A percentile compares a stretch with the other conserved stretches of the same genome.
Evolutionary conservation across 2,113 vertebrate genomes (phyloP).

Genomic region (Onychostoma macrolepis): DNA sequence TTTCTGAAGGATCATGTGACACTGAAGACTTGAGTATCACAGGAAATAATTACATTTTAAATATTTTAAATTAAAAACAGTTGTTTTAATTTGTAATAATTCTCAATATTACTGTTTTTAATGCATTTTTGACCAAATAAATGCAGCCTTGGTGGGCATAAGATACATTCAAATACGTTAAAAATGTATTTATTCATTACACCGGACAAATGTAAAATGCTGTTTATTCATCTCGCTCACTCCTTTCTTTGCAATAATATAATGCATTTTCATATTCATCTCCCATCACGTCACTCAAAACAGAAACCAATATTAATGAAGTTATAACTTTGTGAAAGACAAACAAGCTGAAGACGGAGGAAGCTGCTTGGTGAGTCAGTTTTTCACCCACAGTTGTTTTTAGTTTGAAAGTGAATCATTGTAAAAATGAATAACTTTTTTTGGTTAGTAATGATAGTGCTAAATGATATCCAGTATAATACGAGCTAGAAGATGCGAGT

Average conservation of each 20-base stretch:
- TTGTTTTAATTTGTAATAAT: not conserved
- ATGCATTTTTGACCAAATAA: not conserved
- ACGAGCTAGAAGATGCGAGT: not conserved
- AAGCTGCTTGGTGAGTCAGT: not conserved
- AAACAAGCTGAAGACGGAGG: not conserved
- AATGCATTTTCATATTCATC: not conserved
- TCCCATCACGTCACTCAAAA: not conserved
- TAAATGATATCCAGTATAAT: not conserved
- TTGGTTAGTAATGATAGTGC: not conserved
- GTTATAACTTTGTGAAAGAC: constrained; percentile 4
- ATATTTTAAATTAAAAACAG: not conserved
- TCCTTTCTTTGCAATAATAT: not conserved
- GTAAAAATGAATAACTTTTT: not conserved
- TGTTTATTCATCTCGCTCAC: not conserved
- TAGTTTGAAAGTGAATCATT: not conserved
- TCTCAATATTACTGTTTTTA: not conserved
- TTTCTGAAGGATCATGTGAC: not conserved
- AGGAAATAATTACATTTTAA: not conserved
- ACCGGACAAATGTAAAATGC: not conserved
- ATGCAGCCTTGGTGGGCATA: not conserved
- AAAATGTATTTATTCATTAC: not conserved
- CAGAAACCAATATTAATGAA: not conserved
- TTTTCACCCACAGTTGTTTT: not conserved
- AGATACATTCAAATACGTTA: not conserved
- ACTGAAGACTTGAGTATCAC: not conserved